phyloP scores from a whole-genome alignment of 2,113 vertebrate genomes.

The Brachyhypopomus gauderio region DNA sequence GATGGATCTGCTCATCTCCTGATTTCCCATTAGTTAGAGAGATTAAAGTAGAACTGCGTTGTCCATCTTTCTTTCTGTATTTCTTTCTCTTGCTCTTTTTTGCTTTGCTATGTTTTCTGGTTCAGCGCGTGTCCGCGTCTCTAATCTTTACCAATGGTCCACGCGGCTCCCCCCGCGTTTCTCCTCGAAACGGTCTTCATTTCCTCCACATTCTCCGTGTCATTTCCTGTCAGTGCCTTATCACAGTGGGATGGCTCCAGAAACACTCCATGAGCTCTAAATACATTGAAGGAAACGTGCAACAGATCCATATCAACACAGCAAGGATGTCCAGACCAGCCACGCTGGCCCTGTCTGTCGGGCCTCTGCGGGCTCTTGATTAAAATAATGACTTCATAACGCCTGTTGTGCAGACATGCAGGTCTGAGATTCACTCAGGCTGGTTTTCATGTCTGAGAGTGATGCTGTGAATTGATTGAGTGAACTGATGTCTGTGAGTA shows the following conservation, averaged over 20 bases:
- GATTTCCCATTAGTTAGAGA: too few species aligned
- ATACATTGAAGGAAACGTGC: not conserved
- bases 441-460: not conserved
- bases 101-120: not conserved
- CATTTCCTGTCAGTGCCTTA: not conserved
- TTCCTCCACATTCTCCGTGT: conserved; percentile 2
- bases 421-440: not conserved
- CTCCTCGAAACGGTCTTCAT: not conserved
- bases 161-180: not conserved
- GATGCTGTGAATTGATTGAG: not conserved
- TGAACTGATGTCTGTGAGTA: conserved; percentile 17
- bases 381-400: not conserved
- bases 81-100: not conserved
- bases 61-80: not conserved
- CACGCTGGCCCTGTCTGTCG: too few species aligned
- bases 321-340: too few species aligned
- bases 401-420: not conserved
- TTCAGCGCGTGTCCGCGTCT: not conserved
- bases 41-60: too few species aligned
- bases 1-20: too few species aligned
- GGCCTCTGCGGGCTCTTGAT: not conserved
- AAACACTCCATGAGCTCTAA: not conserved
- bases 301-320: not conserved
- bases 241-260: not conserved
- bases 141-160: not conserved